A percentile compares a stretch with the other conserved stretches of the same genome.
Evolutionary conservation across 1,140 invertebrate genomes (phyloP).

Genomic region (Zeugodacus cucurbitae): DNA sequence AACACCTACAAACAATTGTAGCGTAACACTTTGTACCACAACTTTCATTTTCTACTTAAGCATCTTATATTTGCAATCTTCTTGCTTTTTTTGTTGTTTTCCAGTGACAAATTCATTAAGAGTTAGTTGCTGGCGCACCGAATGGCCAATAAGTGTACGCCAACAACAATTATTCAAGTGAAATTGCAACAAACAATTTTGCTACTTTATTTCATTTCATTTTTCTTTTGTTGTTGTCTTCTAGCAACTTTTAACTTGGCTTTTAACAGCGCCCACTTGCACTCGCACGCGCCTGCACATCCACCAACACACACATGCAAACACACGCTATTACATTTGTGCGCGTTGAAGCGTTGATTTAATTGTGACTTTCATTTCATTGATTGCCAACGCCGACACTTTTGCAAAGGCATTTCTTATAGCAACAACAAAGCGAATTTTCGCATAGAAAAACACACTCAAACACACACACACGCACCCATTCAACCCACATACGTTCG

Average conservation of each 20-base stretch:
- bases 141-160: background rate
- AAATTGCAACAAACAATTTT: conserved; percentile 20
- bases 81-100: background rate
- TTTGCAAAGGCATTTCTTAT: background rate
- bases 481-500: background rate
- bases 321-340: background rate
- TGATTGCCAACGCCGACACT: background rate
- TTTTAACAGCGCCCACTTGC: background rate
- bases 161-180: background rate
- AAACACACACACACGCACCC: background rate
- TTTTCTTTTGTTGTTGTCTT: background rate
- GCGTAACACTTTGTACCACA: background rate
- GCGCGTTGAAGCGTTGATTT: conserved; percentile 18
- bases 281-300: background rate
- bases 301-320: background rate
- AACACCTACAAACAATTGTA: background rate
- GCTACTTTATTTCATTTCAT: background rate
- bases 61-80: background rate
- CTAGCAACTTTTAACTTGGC: background rate
- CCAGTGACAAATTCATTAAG: background rate
- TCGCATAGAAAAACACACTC: background rate
- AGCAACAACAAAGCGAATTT: background rate
- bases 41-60: background rate
- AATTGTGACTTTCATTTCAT: conserved; percentile 36
- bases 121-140: background rate